Base-by-base conservation (phyloP, 1,140 invertebrate genomes). In the Drosophila tani region DNA sequence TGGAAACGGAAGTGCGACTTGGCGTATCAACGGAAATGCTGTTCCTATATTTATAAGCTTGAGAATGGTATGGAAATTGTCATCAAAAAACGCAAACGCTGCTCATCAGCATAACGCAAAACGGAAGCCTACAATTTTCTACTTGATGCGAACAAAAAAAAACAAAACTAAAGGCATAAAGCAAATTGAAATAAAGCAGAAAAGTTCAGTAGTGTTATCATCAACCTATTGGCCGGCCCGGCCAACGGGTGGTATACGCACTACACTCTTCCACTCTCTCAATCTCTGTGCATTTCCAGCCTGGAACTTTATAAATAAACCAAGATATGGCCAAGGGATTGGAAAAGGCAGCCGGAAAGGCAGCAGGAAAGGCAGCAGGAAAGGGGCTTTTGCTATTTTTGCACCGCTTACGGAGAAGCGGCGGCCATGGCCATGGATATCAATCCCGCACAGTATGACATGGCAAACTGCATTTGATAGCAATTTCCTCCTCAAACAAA, bases 121-220 rank as follows among this genome's bases (percentile, higher is more conserved):
- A 76, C 85, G 85, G 85, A 90, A 90, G 85, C 75, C 29, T 60
- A 85, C 85, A 90, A 90, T 90, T 90, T 90, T 88, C 85, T 90
- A 90, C 75, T 90, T 90, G 70, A 85, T 86, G 71, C 66, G 60
- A 79, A 73, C 4, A 57, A 58, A 46, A 57, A 49, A 57, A 41
- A 65, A 6, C 41, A 35, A 40, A 43, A 35, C 19, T 32, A 55
- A 63, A 6, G 12, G 19, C 59, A 58, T 62, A 59, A 15, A 50
- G 32, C 46, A 64, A 58, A 46, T 45, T 57, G 75, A 63, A 58
- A 60, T 43, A 77, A 60, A 62, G 29, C 60, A 56, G 46, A 9
- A 45, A 67, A 19, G 63, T 53, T 68, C 21, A 57, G 40, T 60
- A 57, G 40, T 60, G 53, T 56, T 59, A 78, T 70, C 45, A 49